A percentile compares a stretch with the other conserved stretches of the same genome.
Evolutionary conservation across 2,113 vertebrate species (phyloP).

Genomic region (Archocentrus centrarchus): DNA sequence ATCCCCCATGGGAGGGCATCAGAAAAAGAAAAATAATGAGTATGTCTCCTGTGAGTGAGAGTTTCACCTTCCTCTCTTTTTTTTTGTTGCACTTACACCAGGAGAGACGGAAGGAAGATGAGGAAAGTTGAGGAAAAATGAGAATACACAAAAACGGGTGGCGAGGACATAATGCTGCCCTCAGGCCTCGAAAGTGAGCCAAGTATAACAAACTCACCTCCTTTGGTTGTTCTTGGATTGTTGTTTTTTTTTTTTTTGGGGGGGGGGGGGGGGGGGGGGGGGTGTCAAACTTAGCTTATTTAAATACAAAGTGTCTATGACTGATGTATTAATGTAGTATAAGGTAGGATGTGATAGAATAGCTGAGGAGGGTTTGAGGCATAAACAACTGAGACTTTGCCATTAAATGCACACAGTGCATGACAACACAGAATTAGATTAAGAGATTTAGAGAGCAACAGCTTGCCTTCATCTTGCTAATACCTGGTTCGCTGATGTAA

Average conservation of each 20-base stretch:
- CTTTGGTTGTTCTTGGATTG: background rate
- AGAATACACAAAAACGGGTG: background rate
- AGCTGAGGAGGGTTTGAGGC: slow-evolving; percentile 9
- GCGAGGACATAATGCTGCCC: background rate
- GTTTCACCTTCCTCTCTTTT: slow-evolving; percentile 6
- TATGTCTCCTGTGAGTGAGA: slow-evolving; percentile 24
- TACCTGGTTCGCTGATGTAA: background rate
- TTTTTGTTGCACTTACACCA: background rate
- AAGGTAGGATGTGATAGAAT: background rate
- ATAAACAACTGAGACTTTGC: slow-evolving; percentile 7
- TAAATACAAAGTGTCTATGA: slow-evolving; percentile 2
- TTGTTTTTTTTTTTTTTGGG: too few relatives aligned
- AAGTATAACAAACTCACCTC: background rate
- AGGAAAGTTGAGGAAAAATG: background rate
- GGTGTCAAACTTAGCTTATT: background rate
- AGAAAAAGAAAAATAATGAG: slow-evolving; percentile 51
- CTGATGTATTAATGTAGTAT: background rate
- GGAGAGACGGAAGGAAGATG: background rate
- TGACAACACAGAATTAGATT: slow-evolving; percentile 1
- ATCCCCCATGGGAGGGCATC: slow-evolving; percentile 11
- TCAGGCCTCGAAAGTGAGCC: background rate
- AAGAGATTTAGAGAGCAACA: background rate
- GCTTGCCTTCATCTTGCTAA: background rate
- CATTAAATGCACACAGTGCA: background rate
- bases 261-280: background rate